Evolutionary conservation across 2,113 vertebrate species (phyloP).

Genomic region (Ictalurus punctatus): DNA sequence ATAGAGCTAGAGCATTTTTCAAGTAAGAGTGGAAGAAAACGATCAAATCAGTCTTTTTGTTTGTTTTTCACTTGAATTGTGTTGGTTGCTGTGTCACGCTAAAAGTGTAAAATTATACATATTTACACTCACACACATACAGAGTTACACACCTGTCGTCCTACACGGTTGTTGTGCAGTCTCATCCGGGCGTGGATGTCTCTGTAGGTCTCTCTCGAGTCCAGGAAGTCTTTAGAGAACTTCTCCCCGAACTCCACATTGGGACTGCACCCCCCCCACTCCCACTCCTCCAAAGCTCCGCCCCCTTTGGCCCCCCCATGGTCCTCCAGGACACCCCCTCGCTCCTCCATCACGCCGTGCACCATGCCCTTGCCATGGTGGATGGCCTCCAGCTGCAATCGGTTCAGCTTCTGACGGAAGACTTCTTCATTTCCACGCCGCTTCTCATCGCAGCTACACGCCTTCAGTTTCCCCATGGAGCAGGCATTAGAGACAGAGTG

Average conservation of each 20-base stretch:
- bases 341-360: constrained; percentile 93
- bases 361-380: constrained; percentile 95
- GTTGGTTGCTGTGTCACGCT: background rate
- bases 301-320: constrained; percentile 72
- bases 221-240: constrained; percentile 96
- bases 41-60: background rate
- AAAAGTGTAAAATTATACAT: background rate
- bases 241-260: constrained; percentile 96
- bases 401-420: constrained; percentile 89
- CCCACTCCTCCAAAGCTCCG: constrained; percentile 95
- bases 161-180: constrained; percentile 96
- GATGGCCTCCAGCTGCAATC: constrained; percentile 92
- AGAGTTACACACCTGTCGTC: constrained; percentile 87
- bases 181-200: constrained; percentile 97
- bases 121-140: background rate
- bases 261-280: constrained; percentile 98
- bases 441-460: constrained; percentile 90
- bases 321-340: constrained; percentile 82
- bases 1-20: background rate
- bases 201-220: constrained; percentile 92
- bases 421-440: constrained; percentile 91
- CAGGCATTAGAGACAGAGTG: constrained; percentile 96
- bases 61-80: background rate
- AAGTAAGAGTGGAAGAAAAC: too few species aligned
- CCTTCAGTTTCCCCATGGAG: constrained; percentile 91